phyloP scores from a whole-genome alignment of 2,888 invertebrate species.

The Agonopterix arenella region DNA sequence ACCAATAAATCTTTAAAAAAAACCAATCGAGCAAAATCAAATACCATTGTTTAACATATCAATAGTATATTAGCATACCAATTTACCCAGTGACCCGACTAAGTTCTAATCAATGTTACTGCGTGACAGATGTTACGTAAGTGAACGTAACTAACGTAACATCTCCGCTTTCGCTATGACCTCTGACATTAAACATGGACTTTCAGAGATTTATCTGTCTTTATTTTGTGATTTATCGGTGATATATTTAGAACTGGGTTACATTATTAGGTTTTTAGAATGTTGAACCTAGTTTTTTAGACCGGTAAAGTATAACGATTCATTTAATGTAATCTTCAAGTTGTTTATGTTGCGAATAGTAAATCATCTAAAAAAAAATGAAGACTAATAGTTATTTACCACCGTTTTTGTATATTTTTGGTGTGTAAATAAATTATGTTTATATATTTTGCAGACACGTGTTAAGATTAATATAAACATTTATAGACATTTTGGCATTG shows the following conservation, averaged over 20 bases:
- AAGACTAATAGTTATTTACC: too few relatives aligned
- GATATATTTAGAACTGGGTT: constrained; percentile 3
- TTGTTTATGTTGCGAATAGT: too few relatives aligned
- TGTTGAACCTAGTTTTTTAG: background rate
- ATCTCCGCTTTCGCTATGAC: constrained; percentile 36
- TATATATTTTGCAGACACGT: too few relatives aligned
- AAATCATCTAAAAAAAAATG: too few relatives aligned
- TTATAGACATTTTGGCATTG: too few relatives aligned
- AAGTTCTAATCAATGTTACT: constrained; percentile 21
- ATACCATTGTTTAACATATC: too few relatives aligned
- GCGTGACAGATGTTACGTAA: constrained; percentile 20
- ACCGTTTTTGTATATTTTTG: too few relatives aligned
- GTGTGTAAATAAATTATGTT: too few relatives aligned
- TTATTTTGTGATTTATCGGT: constrained; percentile 23
- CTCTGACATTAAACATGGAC: constrained; percentile 30
- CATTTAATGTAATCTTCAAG: too few relatives aligned
- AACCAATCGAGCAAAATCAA: background rate
- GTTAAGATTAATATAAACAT: too few relatives aligned
- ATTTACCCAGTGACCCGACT: constrained; percentile 40
- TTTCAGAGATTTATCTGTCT: background rate
- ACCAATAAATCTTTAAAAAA: too few relatives aligned
- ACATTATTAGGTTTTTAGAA: background rate
- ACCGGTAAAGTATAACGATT: background rate
- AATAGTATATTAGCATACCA: constrained; percentile 14
- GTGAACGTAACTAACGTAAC: constrained; percentile 21